Evolutionary conservation across 2,888 invertebrate genomes (phyloP), one percentile per base, ranked within the genome.

Genomic region (Cactoblastis cactorum): DNA sequence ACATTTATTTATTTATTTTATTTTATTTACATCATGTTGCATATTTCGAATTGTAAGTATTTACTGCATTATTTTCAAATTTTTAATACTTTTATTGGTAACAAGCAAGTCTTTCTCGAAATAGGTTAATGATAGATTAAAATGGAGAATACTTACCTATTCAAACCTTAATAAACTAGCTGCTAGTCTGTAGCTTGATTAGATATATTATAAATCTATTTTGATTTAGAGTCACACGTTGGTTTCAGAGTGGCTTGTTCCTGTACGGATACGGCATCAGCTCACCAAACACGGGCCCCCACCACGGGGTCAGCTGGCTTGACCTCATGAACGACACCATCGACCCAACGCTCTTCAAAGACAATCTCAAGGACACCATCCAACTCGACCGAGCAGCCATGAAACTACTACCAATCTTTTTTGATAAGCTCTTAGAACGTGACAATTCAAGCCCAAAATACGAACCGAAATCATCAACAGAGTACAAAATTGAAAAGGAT

Each of bases 191-290:
- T n/a, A n/a, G n/a, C n/a, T n/a, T n/a, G n/a, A n/a, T n/a, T n/a
- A n/a, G n/a, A n/a, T n/a, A n/a, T n/a, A n/a, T n/a, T n/a, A n/a
- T n/a, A n/a, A n/a, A n/a, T n/a, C n/a, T n/a, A n/a, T n/a, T n/a
- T n/a, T n/a, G n/a, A n/a, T n/a, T n/a, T n/a, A n/a, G n/a, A n/a
- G n/a, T n/a, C n/a, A n/a, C n/a, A n/a, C n/a, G n/a, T n/a, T n/a
- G n/a, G 51, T 87, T 87, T 55, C 86, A 88, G 87, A 71, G 69
- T 51, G 66, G 84, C 17, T 66, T 86, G 34, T 67, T 85, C 24
- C 66, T 83, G 45, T 86, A 82, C 62, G 82, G 85, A 58, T 83
- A 79, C 54, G 80, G 71, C 45, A 60, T 76, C 32, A 70, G 68
- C 46, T 54, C 69, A 1, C 46, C 56, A 8, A 68, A 61, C 37